These are phyloP conservation scores for Dasyurus viverrinus DNA, from an alignment of 2,113 vertebrate genomes.

Conservation along the genomic window DNA sequence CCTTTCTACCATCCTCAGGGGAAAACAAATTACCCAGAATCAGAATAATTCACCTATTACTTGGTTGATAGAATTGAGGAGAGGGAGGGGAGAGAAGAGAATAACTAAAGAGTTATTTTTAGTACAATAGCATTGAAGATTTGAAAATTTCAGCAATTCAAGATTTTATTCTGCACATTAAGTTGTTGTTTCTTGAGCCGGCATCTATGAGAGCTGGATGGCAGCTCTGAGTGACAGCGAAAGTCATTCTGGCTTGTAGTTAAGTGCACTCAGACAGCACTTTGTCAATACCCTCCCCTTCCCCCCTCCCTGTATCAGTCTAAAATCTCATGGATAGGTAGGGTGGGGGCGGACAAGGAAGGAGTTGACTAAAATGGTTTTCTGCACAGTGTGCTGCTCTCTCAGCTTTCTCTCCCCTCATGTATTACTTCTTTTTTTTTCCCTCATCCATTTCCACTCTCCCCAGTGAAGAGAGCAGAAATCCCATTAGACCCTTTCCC, in stretches of 20 bases:
- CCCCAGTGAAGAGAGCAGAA: background rate
- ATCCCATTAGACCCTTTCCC: background rate
- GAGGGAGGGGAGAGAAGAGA: background rate
- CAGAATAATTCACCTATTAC: background rate
- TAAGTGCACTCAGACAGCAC: background rate
- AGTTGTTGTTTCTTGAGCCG: slow-evolving; percentile 50
- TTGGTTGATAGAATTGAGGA: background rate
- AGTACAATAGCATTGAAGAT: background rate
- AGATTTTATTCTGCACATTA: slow-evolving; percentile 48
- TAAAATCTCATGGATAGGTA: background rate
- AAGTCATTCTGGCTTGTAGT: background rate
- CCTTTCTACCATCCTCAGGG: background rate
- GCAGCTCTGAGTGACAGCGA: slow-evolving; percentile 35
- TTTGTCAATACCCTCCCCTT: background rate
- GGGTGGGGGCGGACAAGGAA: slow-evolving; percentile 17
- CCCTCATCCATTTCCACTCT: slow-evolving; percentile 42
- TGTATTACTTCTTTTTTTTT: background rate
- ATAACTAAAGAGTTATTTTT: background rate
- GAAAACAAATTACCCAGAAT: background rate
- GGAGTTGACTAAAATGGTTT: background rate
- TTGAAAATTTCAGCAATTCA: slow-evolving; percentile 48
- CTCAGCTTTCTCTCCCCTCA: slow-evolving; percentile 17
- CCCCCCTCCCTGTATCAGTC: background rate
- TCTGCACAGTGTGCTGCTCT: slow-evolving; percentile 7
- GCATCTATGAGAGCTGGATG: slow-evolving; percentile 7